Percentiles rank a stretch among this genome's conserved stretches.
phyloP scores from a whole-genome alignment of 2,797 vertebrate species.

The Enteromius thamalakanensis region DNA sequence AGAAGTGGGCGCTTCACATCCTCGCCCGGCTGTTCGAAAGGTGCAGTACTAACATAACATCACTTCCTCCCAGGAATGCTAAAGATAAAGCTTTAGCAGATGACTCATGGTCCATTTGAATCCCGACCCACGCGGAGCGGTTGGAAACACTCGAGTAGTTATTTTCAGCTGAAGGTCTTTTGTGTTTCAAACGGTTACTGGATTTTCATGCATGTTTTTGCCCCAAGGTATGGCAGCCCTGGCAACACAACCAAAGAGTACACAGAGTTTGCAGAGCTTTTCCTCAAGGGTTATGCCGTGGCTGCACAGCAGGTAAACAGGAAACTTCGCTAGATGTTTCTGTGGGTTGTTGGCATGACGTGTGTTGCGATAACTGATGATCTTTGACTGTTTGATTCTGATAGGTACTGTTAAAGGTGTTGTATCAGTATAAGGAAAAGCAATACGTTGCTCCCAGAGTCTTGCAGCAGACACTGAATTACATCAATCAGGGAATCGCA shows the following conservation, averaged over 20 bases:
- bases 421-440: slow-evolving; percentile 97
- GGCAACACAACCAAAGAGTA: slow-evolving; percentile 99
- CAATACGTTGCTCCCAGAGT: slow-evolving; percentile 97
- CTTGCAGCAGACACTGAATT: slow-evolving; percentile 97
- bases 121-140: slow-evolving; percentile 40
- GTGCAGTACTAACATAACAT: slow-evolving; percentile 68
- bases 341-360: background rate
- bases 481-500: slow-evolving; percentile 97
- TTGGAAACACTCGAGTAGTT: slow-evolving; percentile 46
- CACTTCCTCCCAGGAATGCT: background rate
- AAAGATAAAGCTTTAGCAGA: slow-evolving; percentile 27
- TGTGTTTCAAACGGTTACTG: slow-evolving; percentile 27
- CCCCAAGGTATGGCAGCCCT: slow-evolving; percentile 93
- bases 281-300: slow-evolving; percentile 97
- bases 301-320: slow-evolving; percentile 90
- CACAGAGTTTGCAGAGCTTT: slow-evolving; percentile 96
- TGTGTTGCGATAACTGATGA: slow-evolving; percentile 25
- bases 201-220: slow-evolving; percentile 28
- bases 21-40: slow-evolving; percentile 97
- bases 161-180: slow-evolving; percentile 46
- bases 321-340: background rate
- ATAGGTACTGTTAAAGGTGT: slow-evolving; percentile 96
- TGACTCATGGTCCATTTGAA: slow-evolving; percentile 44
- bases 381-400: slow-evolving; percentile 37
- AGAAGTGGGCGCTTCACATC: slow-evolving; percentile 99